phyloP scores from a whole-genome alignment of 2,113 vertebrate species.

The Onychostruthus taczanowskii region DNA sequence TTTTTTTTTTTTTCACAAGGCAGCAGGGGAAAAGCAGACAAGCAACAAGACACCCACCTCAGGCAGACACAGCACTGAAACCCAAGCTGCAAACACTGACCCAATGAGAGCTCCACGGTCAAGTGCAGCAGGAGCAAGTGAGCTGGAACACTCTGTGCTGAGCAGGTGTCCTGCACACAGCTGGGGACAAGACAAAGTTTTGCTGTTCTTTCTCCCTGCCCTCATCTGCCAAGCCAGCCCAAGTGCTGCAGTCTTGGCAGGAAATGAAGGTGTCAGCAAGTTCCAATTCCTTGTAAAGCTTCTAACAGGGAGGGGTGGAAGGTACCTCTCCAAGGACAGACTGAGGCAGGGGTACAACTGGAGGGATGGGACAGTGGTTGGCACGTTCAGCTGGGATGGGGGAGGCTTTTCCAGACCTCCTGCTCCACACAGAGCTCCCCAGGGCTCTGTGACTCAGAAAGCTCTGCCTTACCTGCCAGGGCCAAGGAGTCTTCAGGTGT shows the following conservation, averaged over 20 bases:
- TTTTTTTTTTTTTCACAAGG: not conserved
- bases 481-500: not conserved
- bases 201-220: not conserved
- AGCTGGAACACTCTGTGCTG: not conserved
- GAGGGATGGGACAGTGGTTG: not conserved
- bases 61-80: not conserved
- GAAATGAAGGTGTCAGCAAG: not conserved
- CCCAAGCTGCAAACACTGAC: not conserved
- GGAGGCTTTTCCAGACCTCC: not conserved
- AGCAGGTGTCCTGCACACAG: not conserved
- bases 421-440: not conserved
- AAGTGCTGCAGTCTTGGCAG: not conserved
- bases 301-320: not conserved
- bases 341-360: not conserved
- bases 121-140: not conserved
- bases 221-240: not conserved
- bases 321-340: not conserved
- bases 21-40: not conserved
- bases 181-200: not conserved
- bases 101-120: rapidly evolving
- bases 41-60: not conserved
- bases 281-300: not conserved
- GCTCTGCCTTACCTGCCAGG: not conserved
- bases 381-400: not conserved
- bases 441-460: not conserved